These are phyloP conservation scores for Menura novaehollandiae DNA, from an alignment of 2,113 vertebrate species.

Conservation along the genomic window DNA sequence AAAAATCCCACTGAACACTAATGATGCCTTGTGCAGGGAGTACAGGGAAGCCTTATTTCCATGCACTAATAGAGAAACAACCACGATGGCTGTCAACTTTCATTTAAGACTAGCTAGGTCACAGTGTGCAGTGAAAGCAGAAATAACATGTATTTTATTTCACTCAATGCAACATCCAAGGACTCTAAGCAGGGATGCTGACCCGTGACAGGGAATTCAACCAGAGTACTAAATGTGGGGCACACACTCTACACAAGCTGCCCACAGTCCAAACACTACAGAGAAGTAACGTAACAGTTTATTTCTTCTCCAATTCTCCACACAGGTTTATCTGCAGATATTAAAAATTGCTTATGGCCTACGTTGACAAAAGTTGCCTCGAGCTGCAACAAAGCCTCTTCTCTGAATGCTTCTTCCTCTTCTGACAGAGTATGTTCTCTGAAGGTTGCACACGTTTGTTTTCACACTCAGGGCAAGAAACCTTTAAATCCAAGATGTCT, in stretches of 20 bases:
- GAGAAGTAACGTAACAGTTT: neutral
- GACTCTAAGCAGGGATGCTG: neutral
- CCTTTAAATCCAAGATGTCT: neutral
- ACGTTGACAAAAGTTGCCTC: neutral
- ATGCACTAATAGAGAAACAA: neutral
- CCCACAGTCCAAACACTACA: neutral
- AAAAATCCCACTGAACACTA: neutral
- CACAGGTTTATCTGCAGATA: neutral
- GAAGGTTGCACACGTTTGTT: neutral
- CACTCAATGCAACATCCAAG: neutral
- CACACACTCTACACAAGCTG: neutral
- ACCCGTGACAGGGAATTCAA: neutral
- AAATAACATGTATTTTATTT: neutral
- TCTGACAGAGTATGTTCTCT: neutral
- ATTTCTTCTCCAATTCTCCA: neutral
- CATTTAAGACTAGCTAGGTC: neutral
- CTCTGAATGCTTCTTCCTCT: neutral
- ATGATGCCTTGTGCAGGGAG: neutral
- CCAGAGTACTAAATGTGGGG: neutral
- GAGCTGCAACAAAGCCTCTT: neutral
- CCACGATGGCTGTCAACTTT: neutral
- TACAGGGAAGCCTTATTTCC: neutral
- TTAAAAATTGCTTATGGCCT: neutral
- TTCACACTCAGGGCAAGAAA: neutral
- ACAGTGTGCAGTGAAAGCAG: neutral